Evolutionary conservation across 2,797 vertebrate genomes (phyloP).

Genomic region (Lepus oiostolus): DNA sequence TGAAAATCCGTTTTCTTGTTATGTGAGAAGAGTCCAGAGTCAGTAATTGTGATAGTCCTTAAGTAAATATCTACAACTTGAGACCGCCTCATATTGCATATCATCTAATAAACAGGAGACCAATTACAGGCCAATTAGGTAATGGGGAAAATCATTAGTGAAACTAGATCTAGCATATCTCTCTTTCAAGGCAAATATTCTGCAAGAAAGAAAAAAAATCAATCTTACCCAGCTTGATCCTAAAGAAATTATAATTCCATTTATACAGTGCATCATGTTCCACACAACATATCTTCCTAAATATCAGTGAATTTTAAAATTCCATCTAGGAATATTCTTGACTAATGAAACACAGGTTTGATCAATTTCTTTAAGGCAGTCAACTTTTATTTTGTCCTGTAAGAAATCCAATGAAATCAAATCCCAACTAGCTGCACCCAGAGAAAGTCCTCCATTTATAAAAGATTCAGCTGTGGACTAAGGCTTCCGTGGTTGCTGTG

Average conservation of each 20-base stretch:
- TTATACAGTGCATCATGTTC: constrained; percentile 1
- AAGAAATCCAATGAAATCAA: constrained; percentile 18
- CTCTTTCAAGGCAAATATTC: constrained; percentile 71
- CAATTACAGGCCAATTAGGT: constrained; percentile 80
- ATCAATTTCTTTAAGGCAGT: neutral
- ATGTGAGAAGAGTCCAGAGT: constrained; percentile 18
- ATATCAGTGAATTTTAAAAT: constrained; percentile 21
- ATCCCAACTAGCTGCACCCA: neutral
- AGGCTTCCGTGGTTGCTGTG: neutral
- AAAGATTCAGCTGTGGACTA: neutral
- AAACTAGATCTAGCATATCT: constrained; percentile 71
- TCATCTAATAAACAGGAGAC: constrained; percentile 77
- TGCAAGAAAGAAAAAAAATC: constrained; percentile 46
- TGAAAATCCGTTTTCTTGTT: constrained; percentile 48
- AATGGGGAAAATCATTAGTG: constrained; percentile 74
- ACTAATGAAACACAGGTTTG: neutral
- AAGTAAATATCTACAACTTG: constrained; percentile 67
- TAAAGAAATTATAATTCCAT: constrained; percentile 64
- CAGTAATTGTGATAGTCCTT: constrained; percentile 10
- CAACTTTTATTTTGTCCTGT: neutral
- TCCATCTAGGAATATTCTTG: neutral
- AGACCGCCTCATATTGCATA: constrained; percentile 62
- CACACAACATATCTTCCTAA: neutral
- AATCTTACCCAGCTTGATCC: constrained; percentile 51
- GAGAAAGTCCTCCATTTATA: neutral